phyloP scores from a whole-genome alignment of 1,140 invertebrate genomes.

The Zaprionus lachaisei region DNA sequence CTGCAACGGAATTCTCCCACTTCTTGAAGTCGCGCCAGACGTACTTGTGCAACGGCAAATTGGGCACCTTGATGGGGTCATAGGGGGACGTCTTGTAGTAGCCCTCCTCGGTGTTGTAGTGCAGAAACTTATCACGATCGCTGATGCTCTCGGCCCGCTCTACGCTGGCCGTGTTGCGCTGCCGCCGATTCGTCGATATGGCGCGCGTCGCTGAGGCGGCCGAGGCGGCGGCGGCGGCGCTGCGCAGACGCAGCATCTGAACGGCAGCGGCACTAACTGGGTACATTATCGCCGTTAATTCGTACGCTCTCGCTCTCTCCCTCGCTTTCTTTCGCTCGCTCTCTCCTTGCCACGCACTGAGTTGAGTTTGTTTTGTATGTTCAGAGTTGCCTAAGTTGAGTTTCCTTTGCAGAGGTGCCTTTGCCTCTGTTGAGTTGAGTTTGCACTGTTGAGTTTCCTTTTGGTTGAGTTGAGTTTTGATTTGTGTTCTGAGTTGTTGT shows the following conservation, averaged over 20 bases:
- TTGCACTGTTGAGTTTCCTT: neutral
- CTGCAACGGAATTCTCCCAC: constrained; percentile 86
- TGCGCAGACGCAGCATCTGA: constrained; percentile 68
- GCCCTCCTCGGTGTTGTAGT: constrained; percentile 71
- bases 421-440: neutral
- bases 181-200: constrained; percentile 58
- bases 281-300: constrained; percentile 46
- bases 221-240: constrained; percentile 17
- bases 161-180: constrained; percentile 67
- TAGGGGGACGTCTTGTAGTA: constrained; percentile 84
- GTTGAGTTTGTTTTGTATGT: neutral
- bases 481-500: neutral
- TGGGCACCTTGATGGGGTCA: constrained; percentile 85
- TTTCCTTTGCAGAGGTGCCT: neutral
- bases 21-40: constrained; percentile 87
- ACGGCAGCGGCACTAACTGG: constrained; percentile 40
- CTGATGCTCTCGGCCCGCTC: constrained; percentile 57
- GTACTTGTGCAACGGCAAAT: constrained; percentile 87
- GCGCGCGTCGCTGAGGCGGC: constrained; percentile 42
- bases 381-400: neutral
- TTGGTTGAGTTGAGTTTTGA: neutral
- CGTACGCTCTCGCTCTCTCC: neutral
- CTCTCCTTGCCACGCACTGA: neutral
- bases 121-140: constrained; percentile 71
- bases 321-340: neutral